Conservation (phyloP, 1,140 invertebrate species). For the Pseudomyrmex cubaensis region DNA sequence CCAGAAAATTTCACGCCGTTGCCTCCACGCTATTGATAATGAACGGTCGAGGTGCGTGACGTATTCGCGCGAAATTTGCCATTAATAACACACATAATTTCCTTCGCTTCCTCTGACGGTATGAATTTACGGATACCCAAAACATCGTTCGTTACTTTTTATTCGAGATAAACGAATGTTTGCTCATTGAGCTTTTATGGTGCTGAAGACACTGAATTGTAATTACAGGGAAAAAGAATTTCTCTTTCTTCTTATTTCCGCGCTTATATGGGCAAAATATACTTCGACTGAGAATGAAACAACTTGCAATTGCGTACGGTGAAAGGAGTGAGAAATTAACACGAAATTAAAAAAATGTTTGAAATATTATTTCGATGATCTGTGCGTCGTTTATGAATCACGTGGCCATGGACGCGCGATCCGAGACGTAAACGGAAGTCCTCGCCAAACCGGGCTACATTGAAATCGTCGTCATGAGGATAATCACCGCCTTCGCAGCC, state of each 20-base stretch:
- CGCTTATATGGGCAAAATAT: too few species aligned
- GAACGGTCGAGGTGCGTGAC: neutral
- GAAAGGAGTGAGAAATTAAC: neutral
- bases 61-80: slow-evolving; percentile 9
- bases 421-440: slow-evolving; percentile 44
- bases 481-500: slow-evolving; percentile 58
- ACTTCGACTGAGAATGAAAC: neutral
- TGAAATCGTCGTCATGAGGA: slow-evolving; percentile 51
- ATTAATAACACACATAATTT: slow-evolving; percentile 37
- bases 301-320: neutral
- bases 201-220: neutral
- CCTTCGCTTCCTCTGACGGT: slow-evolving; percentile 1
- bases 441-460: slow-evolving; percentile 41
- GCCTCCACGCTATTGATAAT: slow-evolving; percentile 27
- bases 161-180: slow-evolving; percentile 16
- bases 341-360: neutral
- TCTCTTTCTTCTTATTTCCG: neutral
- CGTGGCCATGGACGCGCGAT: neutral
- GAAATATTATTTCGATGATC: slow-evolving; percentile 27
- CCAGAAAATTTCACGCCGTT: neutral
- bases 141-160: neutral
- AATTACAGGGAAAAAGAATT: neutral
- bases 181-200: neutral
- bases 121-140: slow-evolving; percentile 14
- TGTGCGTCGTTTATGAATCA: slow-evolving; percentile 49